A percentile compares a stretch with the other conserved stretches of the same genome.
phyloP scores from a whole-genome alignment of 2,888 invertebrate genomes.

The Ernsta delagoae region DNA sequence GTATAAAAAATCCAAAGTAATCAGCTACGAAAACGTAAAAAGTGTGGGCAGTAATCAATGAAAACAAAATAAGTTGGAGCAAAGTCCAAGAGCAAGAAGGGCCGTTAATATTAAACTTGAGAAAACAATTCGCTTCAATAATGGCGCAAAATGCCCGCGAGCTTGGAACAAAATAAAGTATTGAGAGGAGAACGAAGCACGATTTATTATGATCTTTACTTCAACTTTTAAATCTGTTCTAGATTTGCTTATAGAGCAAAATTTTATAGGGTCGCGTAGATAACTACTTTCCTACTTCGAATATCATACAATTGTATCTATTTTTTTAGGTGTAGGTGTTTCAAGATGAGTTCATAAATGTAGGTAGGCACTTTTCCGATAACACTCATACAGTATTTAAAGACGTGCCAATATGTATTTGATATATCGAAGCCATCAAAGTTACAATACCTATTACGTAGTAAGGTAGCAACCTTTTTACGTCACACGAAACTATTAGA shows the following conservation, averaged over 20 bases:
- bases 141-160: slow-evolving; percentile 65
- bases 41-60: slow-evolving; percentile 33
- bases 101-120: slow-evolving; percentile 56
- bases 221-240: slow-evolving; percentile 41
- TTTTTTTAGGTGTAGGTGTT: too few species aligned
- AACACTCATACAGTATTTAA: too few species aligned
- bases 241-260: neutral
- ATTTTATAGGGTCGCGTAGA: too few species aligned
- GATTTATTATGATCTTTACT: slow-evolving; percentile 68
- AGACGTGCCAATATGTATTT: too few species aligned
- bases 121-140: slow-evolving; percentile 78
- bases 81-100: slow-evolving; percentile 51
- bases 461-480: too few species aligned
- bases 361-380: too few species aligned
- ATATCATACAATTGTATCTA: too few species aligned
- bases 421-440: too few species aligned
- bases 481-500: too few species aligned
- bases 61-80: slow-evolving; percentile 38
- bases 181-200: slow-evolving; percentile 64
- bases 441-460: too few species aligned
- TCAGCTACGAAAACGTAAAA: slow-evolving; percentile 20
- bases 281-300: too few species aligned
- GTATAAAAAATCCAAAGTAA: slow-evolving; percentile 9
- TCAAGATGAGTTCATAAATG: too few species aligned
- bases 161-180: slow-evolving; percentile 71